These are phyloP conservation scores for Lycaon pictus DNA, from an alignment of 2,113 vertebrate species.

Conservation along the genomic window DNA sequence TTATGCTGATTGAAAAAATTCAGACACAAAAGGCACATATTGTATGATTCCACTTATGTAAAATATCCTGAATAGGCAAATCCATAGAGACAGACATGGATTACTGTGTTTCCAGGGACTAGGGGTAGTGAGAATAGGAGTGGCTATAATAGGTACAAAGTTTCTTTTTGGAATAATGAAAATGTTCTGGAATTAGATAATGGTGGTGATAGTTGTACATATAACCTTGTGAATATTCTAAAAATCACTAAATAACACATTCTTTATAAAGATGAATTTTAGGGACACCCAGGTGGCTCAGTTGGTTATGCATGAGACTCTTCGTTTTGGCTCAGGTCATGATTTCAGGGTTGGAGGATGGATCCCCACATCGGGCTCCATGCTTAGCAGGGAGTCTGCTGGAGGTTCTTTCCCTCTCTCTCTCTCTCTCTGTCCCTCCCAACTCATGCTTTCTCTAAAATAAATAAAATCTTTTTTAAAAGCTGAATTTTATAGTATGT, in stretches of 20 bases:
- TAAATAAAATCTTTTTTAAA: background rate
- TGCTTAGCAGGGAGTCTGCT: background rate
- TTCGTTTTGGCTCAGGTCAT: background rate
- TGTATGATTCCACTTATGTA: no score
- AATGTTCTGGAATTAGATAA: no score
- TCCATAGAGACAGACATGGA: no score
- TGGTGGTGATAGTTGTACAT: no score
- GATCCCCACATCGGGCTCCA: background rate
- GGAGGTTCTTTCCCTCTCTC: no score
- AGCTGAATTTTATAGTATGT: background rate
- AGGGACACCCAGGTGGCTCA: background rate
- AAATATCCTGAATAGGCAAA: no score
- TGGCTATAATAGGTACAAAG: no score
- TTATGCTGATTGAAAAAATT: background rate
- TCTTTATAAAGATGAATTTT: background rate
- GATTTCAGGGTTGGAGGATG: background rate
- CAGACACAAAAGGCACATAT: background rate
- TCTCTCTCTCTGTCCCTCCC: background rate
- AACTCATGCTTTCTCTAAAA: background rate
- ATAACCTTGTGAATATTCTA: no score
- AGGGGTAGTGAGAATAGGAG: no score
- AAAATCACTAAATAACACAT: background rate
- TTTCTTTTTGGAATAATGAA: no score
- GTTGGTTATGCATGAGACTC: background rate
- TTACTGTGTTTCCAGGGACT: no score